Evolutionary conservation across 2,888 invertebrate genomes (phyloP).

Genomic region (Microlaimidae sp.): DNA sequence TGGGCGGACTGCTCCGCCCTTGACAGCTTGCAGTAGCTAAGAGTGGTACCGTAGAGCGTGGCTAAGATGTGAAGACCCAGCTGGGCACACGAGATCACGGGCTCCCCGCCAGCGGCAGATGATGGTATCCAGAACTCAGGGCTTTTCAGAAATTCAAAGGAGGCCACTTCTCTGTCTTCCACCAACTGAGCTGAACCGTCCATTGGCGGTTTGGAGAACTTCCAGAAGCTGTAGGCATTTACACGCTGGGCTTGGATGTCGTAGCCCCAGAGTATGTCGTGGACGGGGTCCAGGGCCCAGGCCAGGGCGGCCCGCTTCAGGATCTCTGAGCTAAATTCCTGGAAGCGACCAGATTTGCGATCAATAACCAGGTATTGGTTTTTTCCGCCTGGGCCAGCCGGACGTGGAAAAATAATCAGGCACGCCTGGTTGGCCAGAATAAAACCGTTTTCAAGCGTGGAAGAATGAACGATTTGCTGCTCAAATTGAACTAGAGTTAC

Average conservation of each 20-base stretch:
- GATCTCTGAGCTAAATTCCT: constrained; percentile 18
- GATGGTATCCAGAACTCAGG: constrained; percentile 22
- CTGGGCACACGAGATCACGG: constrained; percentile 15
- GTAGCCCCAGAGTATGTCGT: constrained; percentile 83
- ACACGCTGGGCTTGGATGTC: constrained; percentile 26
- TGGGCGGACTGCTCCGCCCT: not conserved
- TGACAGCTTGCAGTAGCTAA: not conserved
- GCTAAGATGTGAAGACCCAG: constrained; percentile 21
- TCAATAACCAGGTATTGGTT: constrained; percentile 20
- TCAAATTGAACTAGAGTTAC: constrained; percentile 52
- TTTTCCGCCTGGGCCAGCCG: not conserved
- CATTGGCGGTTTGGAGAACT: not conserved
- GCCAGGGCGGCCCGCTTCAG: not conserved
- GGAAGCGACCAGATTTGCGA: constrained; percentile 19
- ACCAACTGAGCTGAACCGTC: not conserved
- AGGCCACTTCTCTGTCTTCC: not conserved
- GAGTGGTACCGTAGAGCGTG: constrained; percentile 17
- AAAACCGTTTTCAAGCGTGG: not conserved
- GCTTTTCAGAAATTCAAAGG: constrained; percentile 15
- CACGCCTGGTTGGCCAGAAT: not conserved
- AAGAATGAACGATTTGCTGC: not conserved
- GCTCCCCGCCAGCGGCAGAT: constrained; percentile 14
- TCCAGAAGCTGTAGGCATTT: not conserved
- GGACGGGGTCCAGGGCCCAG: constrained; percentile 57
- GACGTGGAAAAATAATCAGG: not conserved